Conservation (phyloP, 2,797 vertebrate genomes). For the Pogonophryne albipinna region DNA sequence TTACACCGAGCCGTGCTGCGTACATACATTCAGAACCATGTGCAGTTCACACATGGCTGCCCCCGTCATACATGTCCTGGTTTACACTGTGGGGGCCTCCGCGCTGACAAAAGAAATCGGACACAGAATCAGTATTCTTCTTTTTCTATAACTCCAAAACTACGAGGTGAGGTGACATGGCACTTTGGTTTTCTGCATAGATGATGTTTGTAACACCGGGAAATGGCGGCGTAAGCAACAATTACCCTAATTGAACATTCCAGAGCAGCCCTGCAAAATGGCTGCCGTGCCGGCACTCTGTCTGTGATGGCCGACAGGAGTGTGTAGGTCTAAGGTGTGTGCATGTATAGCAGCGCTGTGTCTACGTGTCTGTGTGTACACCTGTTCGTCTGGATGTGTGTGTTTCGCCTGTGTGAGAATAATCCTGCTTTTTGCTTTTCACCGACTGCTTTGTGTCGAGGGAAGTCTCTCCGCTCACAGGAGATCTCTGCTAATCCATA, state of each 20-base stretch:
- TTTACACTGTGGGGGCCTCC: conserved; percentile 41
- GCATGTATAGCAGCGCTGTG: conserved; percentile 50
- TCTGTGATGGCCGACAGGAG: conserved; percentile 82
- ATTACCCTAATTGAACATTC: conserved; percentile 80
- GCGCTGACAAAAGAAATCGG: conserved; percentile 8
- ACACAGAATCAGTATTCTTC: conserved; percentile 4
- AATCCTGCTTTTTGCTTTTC: conserved; percentile 33
- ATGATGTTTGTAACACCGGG: conserved; percentile 21
- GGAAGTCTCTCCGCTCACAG: conserved; percentile 57
- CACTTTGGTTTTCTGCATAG: conserved; percentile 9
- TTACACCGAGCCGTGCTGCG: conserved; percentile 36
- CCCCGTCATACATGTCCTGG: conserved; percentile 52
- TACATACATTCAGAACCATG: conserved; percentile 57
- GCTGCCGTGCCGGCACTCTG: conserved; percentile 76
- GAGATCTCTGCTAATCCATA: conserved; percentile 74
- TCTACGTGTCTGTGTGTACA: conserved; percentile 30
- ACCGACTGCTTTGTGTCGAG: conserved; percentile 58
- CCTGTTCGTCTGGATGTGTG: conserved; percentile 35
- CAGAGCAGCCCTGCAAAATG: conserved; percentile 82
- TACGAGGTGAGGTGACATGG: conserved; percentile 1
- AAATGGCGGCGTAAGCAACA: conserved; percentile 58
- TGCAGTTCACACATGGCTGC: conserved; percentile 63
- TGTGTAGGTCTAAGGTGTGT: conserved; percentile 76
- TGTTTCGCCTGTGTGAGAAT: conserved; percentile 41
- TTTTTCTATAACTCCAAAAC: conserved; percentile 7